Percentiles rank a stretch among this genome's conserved stretches.
Conservation (phyloP, 2,797 vertebrate species). For the Anisognathus igniventris region DNA sequence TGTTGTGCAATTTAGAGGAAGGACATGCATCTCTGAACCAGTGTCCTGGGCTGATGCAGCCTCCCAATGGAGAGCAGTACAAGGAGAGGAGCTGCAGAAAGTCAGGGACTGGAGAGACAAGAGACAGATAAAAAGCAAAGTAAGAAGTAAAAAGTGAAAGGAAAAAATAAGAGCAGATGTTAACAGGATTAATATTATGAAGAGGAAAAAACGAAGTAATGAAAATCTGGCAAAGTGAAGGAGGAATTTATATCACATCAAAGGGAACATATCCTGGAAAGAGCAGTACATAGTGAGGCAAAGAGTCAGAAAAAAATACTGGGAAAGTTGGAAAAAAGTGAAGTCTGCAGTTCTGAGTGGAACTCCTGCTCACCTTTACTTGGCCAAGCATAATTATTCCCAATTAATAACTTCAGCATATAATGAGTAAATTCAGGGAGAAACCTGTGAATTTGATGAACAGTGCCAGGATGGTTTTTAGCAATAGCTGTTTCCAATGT, state of each 20-base stretch:
- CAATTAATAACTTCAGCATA: neutral
- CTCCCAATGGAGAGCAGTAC: neutral
- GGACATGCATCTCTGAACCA: neutral
- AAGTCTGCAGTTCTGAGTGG: neutral
- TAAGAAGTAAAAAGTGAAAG: neutral
- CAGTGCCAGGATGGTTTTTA: neutral
- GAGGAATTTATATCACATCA: neutral
- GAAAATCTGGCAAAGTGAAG: neutral
- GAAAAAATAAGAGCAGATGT: neutral
- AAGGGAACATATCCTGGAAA: neutral
- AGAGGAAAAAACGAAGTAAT: neutral
- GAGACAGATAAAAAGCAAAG: neutral
- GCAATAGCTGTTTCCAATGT: neutral
- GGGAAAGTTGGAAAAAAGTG: neutral
- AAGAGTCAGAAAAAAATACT: neutral
- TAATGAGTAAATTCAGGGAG: neutral
- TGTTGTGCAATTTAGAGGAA: neutral
- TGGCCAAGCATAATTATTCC: neutral
- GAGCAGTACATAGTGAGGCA: fast-evolving
- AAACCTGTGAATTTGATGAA: neutral
- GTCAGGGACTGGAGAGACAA: neutral
- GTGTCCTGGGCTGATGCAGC: neutral
- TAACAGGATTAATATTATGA: neutral
- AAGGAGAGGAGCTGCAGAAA: neutral
- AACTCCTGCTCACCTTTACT: neutral